These are phyloP conservation scores for Neria commutata DNA, from an alignment of 2,888 invertebrate species.

Conservation along the genomic window DNA sequence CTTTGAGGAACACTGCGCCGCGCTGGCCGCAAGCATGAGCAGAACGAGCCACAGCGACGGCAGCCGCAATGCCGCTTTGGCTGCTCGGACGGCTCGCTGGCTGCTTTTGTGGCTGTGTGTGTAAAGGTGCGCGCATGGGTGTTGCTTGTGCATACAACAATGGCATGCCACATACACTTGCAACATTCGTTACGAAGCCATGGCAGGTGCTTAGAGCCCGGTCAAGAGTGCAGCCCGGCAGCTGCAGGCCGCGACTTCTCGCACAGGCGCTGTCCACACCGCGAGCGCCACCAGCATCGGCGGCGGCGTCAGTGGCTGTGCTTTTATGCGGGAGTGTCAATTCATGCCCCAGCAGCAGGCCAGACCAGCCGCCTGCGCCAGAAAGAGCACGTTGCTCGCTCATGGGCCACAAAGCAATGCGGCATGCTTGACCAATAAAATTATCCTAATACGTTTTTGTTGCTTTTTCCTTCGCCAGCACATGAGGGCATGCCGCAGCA, in stretches of 20 bases:
- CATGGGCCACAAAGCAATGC: neutral
- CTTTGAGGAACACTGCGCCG: neutral
- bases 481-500: neutral
- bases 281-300: neutral
- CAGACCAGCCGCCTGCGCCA: neutral
- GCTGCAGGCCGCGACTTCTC: neutral
- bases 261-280: neutral
- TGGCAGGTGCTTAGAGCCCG: neutral
- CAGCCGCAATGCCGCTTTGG: too few species aligned
- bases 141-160: too few species aligned
- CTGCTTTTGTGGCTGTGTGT: too few species aligned
- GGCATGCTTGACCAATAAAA: constrained; percentile 51
- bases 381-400: constrained; percentile 7
- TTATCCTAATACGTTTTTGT: constrained; percentile 55
- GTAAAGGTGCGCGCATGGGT: too few species aligned
- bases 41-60: neutral
- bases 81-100: too few species aligned
- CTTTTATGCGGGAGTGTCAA: constrained; percentile 45
- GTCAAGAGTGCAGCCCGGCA: neutral
- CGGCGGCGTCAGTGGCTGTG: neutral
- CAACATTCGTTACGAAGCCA: too few species aligned
- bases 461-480: constrained; percentile 39
- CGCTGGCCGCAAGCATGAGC: neutral
- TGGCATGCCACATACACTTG: too few species aligned
- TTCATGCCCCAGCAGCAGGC: constrained; percentile 39